Evolutionary conservation across 2,888 invertebrate genomes (phyloP).

Genomic region (Apamea epomidion): DNA sequence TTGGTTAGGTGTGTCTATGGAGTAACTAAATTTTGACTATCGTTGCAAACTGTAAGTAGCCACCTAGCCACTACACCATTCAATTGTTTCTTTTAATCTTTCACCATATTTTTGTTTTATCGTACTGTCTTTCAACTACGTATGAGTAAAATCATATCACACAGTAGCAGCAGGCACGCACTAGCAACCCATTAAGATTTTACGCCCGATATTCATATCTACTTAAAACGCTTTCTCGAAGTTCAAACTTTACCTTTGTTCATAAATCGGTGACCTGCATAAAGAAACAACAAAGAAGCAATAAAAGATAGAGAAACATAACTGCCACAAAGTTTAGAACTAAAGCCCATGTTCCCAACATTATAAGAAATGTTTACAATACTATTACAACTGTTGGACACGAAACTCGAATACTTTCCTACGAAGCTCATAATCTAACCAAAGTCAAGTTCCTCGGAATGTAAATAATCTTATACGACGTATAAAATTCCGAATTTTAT

Average conservation of each 20-base stretch:
- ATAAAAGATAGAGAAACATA: slow-evolving; percentile 44
- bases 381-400: slow-evolving; percentile 58
- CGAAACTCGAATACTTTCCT: slow-evolving; percentile 55
- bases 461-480: slow-evolving; percentile 64
- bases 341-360: slow-evolving; percentile 42
- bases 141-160: background rate
- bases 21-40: slow-evolving; percentile 1
- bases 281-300: slow-evolving; percentile 40
- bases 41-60: background rate
- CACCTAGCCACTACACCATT: background rate
- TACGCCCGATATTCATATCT: slow-evolving; percentile 26
- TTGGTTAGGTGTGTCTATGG: background rate
- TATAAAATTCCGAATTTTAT: slow-evolving; percentile 72
- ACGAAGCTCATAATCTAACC: slow-evolving; percentile 47
- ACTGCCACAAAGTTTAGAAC: slow-evolving; percentile 44
- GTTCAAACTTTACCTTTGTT: slow-evolving; percentile 36
- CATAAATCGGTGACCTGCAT: slow-evolving; percentile 38
- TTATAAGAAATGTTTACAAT: slow-evolving; percentile 61
- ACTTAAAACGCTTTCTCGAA: slow-evolving; percentile 11
- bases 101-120: background rate
- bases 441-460: slow-evolving; percentile 55
- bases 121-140: background rate
- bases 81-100: background rate
- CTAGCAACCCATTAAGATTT: slow-evolving; percentile 28
- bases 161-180: slow-evolving; percentile 19